phyloP scores from a whole-genome alignment of 1,140 invertebrate genomes.

The Amphibalanus amphitrite region DNA sequence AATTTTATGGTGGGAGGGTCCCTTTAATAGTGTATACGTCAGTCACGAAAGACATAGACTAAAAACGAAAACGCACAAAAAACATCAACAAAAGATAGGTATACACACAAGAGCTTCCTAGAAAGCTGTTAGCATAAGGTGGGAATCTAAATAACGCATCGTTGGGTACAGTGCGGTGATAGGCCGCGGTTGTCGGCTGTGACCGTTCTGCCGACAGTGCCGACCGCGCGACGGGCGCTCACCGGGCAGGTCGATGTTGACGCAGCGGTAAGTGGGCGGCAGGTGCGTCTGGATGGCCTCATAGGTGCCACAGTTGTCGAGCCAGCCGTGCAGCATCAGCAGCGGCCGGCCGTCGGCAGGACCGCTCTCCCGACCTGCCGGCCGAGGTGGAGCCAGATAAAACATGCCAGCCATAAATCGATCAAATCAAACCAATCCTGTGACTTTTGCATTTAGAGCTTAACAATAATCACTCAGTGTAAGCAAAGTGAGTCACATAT shows the following conservation, averaged over 20 bases:
- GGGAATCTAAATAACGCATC: too few species aligned
- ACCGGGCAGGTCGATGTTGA: neutral
- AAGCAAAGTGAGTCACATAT: neutral
- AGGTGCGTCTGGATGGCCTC: neutral
- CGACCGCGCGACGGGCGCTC: too few species aligned
- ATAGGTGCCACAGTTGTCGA: neutral
- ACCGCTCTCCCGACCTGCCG: slow-evolving; percentile 3
- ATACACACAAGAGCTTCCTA: too few species aligned
- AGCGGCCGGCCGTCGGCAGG: neutral
- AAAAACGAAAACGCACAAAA: too few species aligned
- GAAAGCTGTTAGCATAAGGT: too few species aligned
- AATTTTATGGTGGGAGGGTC: too few species aligned
- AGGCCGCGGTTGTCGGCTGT: too few species aligned
- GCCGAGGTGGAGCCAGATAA: too few species aligned
- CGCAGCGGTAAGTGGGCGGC: neutral
- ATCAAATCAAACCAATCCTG: neutral
- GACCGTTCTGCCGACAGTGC: too few species aligned
- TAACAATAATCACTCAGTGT: neutral
- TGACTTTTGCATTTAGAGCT: neutral
- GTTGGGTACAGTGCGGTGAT: too few species aligned
- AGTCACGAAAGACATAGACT: too few species aligned
- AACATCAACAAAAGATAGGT: neutral
- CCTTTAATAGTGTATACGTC: too few species aligned
- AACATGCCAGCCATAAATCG: neutral
- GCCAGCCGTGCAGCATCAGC: slow-evolving; percentile 1